These are phyloP conservation scores for Dinothrombium tinctorium DNA, from an alignment of 1,140 invertebrate genomes.

Conservation along the genomic window DNA sequence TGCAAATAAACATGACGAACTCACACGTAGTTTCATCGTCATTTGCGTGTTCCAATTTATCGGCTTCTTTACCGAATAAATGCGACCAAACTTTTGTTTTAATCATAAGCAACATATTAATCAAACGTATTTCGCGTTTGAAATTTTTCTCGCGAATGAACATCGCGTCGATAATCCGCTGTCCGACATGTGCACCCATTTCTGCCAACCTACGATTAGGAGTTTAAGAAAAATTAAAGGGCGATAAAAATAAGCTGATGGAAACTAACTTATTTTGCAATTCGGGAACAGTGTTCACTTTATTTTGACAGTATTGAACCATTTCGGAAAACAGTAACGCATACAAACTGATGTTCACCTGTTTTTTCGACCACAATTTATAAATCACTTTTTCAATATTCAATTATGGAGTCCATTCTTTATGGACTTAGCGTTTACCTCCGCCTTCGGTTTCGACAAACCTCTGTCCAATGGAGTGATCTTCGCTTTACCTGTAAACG, in stretches of 20 bases:
- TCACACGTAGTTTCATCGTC: conserved; percentile 48
- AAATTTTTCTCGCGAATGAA: conserved; percentile 75
- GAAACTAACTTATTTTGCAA: conserved; percentile 58
- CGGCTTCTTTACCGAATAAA: conserved; percentile 89
- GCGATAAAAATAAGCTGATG: background rate
- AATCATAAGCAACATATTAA: conserved; percentile 85
- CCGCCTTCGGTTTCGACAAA: conserved; percentile 5
- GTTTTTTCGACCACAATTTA: background rate
- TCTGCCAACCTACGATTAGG: conserved; percentile 46
- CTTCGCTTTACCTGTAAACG: conserved; percentile 7
- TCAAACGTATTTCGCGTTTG: conserved; percentile 80
- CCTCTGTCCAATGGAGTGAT: conserved; percentile 8
- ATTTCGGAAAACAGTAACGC: conserved; percentile 90
- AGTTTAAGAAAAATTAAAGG: conserved; percentile 2
- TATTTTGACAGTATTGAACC: conserved; percentile 91
- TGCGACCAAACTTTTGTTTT: conserved; percentile 93
- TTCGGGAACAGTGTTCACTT: conserved; percentile 79
- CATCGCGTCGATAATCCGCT: conserved; percentile 71
- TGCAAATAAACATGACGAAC: conserved; percentile 8
- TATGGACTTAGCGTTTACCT: conserved; percentile 1
- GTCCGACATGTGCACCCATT: conserved; percentile 80
- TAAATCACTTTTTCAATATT: background rate
- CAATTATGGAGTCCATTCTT: background rate
- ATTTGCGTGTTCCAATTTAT: conserved; percentile 93
- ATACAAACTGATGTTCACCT: conserved; percentile 56